Conservation (phyloP, 1,140 invertebrate species). For the Vanessa tameamea region DNA sequence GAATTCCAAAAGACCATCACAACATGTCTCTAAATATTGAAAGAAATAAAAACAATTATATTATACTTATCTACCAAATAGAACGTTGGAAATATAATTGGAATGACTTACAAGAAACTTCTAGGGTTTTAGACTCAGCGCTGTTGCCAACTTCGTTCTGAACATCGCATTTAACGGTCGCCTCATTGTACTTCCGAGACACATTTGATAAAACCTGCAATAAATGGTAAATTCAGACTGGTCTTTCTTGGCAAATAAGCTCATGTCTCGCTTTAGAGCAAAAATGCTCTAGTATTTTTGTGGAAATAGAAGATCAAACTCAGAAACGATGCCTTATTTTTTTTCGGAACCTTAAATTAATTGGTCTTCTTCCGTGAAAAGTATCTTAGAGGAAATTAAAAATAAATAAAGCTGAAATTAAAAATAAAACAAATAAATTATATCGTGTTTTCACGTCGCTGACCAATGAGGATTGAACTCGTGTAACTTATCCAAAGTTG, state of each 20-base stretch:
- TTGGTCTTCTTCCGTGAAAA: too few species aligned
- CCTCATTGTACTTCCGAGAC: constrained; percentile 90
- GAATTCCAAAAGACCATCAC: too few species aligned
- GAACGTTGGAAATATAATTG: constrained; percentile 16
- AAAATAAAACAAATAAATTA: too few species aligned
- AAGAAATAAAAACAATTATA: too few species aligned
- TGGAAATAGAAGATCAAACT: neutral
- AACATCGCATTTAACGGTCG: constrained; percentile 96
- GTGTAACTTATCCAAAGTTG: too few species aligned
- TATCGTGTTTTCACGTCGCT: too few species aligned
- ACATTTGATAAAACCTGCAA: constrained; percentile 87
- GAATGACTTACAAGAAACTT: constrained; percentile 90
- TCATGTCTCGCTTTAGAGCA: constrained; percentile 5
- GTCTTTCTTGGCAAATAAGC: constrained; percentile 8
- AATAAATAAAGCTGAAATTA: too few species aligned
- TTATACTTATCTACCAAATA: neutral
- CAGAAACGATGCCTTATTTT: neutral
- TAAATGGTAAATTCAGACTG: constrained; percentile 21
- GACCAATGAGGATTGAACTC: too few species aligned
- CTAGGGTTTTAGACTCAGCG: constrained; percentile 91
- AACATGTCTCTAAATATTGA: too few species aligned
- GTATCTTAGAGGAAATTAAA: too few species aligned
- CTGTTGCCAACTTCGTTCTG: constrained; percentile 94
- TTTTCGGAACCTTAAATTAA: neutral
- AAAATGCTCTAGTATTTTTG: neutral